Base-by-base conservation (phyloP, 2,113 vertebrate genomes). In the Martes martes region DNA sequence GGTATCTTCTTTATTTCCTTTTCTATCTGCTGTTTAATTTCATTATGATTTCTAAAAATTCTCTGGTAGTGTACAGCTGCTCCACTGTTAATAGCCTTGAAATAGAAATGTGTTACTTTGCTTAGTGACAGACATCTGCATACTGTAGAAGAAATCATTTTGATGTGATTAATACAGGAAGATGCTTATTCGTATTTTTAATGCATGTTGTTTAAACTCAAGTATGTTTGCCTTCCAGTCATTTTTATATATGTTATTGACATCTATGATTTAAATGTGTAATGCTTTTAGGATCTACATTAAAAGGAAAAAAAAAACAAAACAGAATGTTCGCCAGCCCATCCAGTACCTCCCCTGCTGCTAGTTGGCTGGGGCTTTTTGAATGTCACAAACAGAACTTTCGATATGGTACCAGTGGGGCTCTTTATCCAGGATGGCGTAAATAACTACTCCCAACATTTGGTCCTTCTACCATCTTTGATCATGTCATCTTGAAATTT, bases 81-180 rank as follows among this genome's bases (percentile, higher is more conserved):
- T 98, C 88, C 94, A 94, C 95, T 96, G 98, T 98, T 98, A 99
- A 98, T 97, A 98, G 98, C 98, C 97, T 98, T 98, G 98, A 99
- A 99, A 99, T 97, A 99, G 98, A 98, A 98, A 98, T 92, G 98
- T 98, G 98, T 98, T 98, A 98, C 97, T 98, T 98, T 98, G 98
- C 97, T 98, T 98, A 98, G 98, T 13, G 87, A 98, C 96, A 98
- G 99, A 98, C 98, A 99, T 99, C 98, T 99, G 99, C 98, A 98
- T 92, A 98, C 81, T 87, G 96, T 93, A 97, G 98, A 98, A 98
- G 98, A 97, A 98, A 97, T 69, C 98, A 98, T 98, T 98, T 78
- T 98, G 96, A 98, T 98, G 96, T 98, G 98, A 99, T 99, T 99
- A 98, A 98, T 98, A 97, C 92, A 98, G 97, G 97, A 98, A 98